Conservation (phyloP, 2,888 invertebrate species). For the Agonopterix subpropinquella region DNA sequence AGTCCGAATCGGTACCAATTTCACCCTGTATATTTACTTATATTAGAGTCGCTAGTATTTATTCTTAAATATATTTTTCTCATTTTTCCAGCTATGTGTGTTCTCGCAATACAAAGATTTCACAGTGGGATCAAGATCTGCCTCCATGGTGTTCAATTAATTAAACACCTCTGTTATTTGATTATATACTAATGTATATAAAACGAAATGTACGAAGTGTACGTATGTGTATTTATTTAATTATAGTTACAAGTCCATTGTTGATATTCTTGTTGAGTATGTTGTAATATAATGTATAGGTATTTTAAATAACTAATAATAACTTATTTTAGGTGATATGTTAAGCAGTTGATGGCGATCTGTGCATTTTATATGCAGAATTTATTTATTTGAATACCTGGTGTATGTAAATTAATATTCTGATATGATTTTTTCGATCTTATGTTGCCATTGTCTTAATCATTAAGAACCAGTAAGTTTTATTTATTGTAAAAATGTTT, state of each 20-base stretch:
- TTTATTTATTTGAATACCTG: too few relatives aligned
- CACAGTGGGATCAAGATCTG: slow-evolving; percentile 87
- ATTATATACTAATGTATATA: neutral
- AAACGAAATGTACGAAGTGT: slow-evolving; percentile 6
- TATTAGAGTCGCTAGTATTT: neutral
- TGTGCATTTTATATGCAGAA: too few relatives aligned
- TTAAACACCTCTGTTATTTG: slow-evolving; percentile 20
- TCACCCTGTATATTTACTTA: neutral
- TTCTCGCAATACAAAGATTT: slow-evolving; percentile 97
- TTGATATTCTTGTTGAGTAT: slow-evolving; percentile 75
- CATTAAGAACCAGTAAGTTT: too few relatives aligned
- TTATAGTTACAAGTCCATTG: slow-evolving; percentile 68
- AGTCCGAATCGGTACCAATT: neutral
- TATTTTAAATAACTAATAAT: slow-evolving; percentile 13
- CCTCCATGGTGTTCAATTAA: slow-evolving; percentile 80
- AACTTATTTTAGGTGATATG: slow-evolving; percentile 5
- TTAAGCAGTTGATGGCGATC: too few relatives aligned
- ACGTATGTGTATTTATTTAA: slow-evolving; percentile 51
- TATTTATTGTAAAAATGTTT: too few relatives aligned
- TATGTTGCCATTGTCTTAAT: too few relatives aligned
- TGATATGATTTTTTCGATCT: too few relatives aligned
- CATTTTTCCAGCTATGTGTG: slow-evolving; percentile 87
- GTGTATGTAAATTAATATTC: too few relatives aligned
- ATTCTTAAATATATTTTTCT: slow-evolving; percentile 5
- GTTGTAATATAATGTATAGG: slow-evolving; percentile 58